Conservation (phyloP, 2,888 invertebrate species). For the Hofmannophila pseudospretella region DNA sequence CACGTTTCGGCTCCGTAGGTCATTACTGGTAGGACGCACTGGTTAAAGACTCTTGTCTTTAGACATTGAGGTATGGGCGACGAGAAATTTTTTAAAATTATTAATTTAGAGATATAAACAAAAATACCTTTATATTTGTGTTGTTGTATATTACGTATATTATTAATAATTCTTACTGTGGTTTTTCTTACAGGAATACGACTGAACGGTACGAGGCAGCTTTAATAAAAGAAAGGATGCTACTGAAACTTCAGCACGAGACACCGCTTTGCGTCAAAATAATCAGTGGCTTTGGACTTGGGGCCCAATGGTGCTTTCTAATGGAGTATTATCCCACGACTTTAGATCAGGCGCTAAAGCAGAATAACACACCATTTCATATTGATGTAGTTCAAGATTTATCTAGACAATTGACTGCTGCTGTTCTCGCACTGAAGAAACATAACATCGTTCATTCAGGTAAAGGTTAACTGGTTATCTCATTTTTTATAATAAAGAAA, state of each 20-base stretch:
- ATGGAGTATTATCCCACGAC: conserved; percentile 49
- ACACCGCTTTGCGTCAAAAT: conserved; percentile 27
- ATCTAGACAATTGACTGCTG: conserved; percentile 41
- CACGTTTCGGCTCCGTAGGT: too few relatives aligned
- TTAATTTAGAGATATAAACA: too few relatives aligned
- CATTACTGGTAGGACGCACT: too few relatives aligned
- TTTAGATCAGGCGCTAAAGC: conserved; percentile 28
- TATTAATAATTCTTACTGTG: too few relatives aligned
- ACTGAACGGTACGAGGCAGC: neutral
- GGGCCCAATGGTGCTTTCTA: conserved; percentile 33
- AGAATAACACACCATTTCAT: conserved; percentile 26
- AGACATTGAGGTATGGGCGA: too few relatives aligned
- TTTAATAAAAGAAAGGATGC: conserved; percentile 23
- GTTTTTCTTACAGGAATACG: conserved; percentile 16
- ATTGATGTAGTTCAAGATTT: conserved; percentile 38
- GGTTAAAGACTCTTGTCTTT: too few relatives aligned
- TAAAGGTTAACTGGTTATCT: too few relatives aligned
- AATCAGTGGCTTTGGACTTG: conserved; percentile 25
- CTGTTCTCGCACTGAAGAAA: conserved; percentile 36
- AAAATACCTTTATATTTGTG: too few relatives aligned
- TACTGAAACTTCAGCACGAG: conserved; percentile 27
- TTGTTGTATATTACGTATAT: too few relatives aligned
- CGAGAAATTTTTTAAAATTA: too few relatives aligned
- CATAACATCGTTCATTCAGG: conserved; percentile 48
- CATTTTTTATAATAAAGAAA: conserved; percentile 1